Evolutionary conservation across 2,797 vertebrate genomes (phyloP).

Genomic region (Myotis pilosus): DNA sequence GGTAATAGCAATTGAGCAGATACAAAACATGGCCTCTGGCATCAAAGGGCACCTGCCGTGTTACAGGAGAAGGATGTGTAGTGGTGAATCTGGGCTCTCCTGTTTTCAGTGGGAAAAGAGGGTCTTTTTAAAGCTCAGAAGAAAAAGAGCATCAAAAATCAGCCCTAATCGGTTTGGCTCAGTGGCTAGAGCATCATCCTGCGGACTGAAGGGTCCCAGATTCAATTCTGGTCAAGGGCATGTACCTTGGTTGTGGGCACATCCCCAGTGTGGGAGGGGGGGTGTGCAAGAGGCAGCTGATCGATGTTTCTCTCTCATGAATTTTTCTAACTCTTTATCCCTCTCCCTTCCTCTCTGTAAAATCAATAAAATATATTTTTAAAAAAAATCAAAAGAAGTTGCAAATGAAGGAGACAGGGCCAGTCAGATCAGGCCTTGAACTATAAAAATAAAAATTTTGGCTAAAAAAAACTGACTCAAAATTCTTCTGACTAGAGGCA

Average conservation of each 20-base stretch:
- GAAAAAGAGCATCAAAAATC: not conserved
- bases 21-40: not conserved
- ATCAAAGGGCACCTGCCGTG: not conserved
- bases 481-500: not conserved
- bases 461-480: not conserved
- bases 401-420: not conserved
- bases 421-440: not conserved
- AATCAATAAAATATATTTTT: too few species aligned
- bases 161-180: not conserved
- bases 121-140: not conserved
- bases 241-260: too few species aligned
- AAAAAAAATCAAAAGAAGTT: not conserved
- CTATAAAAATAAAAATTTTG: slow-evolving; percentile 20
- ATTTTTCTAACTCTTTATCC: too few species aligned
- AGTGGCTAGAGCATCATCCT: too few species aligned
- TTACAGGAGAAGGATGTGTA: not conserved
- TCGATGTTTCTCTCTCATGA: too few species aligned
- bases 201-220: too few species aligned
- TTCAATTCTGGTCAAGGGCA: too few species aligned
- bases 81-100: not conserved
- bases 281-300: too few species aligned
- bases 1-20: not conserved
- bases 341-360: too few species aligned
- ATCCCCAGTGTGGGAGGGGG: too few species aligned
- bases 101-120: not conserved